Percentiles rank a stretch among this genome's conserved stretches.
Evolutionary conservation across 2,113 vertebrate species (phyloP).

Genomic region (Pterocles gutturalis): DNA sequence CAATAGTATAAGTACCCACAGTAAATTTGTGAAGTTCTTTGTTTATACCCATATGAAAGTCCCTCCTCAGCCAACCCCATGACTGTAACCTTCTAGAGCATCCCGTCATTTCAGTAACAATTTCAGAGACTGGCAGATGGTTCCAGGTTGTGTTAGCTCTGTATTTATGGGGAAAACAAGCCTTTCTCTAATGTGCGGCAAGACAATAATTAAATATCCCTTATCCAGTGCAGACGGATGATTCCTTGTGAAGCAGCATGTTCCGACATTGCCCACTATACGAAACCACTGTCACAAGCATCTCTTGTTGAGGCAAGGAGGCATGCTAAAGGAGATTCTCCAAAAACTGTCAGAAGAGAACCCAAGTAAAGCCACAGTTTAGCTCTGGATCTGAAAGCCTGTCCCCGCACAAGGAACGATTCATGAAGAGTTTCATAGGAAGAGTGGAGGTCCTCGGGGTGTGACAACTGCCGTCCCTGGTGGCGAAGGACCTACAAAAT

Average conservation of each 20-base stretch:
- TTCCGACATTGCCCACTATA: not conserved
- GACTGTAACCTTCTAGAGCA: not conserved
- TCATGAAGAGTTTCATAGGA: not conserved
- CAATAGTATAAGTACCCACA: not conserved
- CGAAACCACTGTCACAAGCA: not conserved
- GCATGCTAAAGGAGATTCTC: rapidly evolving
- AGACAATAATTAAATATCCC: rapidly evolving
- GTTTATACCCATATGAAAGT: not conserved
- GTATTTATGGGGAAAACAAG: not conserved
- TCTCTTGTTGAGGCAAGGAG: not conserved
- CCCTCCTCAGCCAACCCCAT: not conserved
- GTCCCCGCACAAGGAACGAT: not conserved
- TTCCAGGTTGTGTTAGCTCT: not conserved
- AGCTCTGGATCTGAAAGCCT: not conserved
- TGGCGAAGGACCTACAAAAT: not conserved
- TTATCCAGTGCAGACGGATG: not conserved
- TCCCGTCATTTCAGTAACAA: not conserved
- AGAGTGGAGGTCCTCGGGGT: no score
- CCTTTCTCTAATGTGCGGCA: not conserved
- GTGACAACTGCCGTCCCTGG: rapidly evolving
- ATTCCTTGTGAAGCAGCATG: not conserved
- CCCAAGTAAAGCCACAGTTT: not conserved
- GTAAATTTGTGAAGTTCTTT: not conserved
- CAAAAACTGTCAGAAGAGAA: not conserved
- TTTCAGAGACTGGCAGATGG: not conserved